Conservation (phyloP, 2,888 invertebrate species). For the Phania funesta region DNA sequence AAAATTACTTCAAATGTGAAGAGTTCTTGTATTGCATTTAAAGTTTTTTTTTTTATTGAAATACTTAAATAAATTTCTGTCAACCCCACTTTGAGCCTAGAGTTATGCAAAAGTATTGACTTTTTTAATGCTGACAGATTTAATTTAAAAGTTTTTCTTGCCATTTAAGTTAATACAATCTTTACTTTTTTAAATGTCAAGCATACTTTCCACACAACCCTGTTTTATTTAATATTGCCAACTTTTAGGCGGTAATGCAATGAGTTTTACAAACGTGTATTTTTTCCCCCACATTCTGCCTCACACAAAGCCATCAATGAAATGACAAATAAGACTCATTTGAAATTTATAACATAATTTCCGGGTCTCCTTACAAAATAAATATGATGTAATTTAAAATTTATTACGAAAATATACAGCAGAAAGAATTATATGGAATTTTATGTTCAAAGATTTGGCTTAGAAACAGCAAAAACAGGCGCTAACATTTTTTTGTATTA, state of each 20-base stretch:
- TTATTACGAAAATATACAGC: constrained; percentile 33
- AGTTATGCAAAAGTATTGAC: not conserved
- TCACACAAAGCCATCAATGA: constrained; percentile 6
- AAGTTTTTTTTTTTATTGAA: not conserved
- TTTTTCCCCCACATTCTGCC: not conserved
- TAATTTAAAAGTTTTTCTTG: not conserved
- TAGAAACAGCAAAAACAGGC: not conserved
- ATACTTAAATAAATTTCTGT: not conserved
- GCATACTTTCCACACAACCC: not conserved
- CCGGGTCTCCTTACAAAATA: constrained; percentile 8
- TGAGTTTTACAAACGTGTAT: not conserved
- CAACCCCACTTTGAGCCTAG: not conserved
- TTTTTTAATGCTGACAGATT: not conserved
- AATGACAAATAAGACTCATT: constrained; percentile 43
- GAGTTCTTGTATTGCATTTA: not conserved
- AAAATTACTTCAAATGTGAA: too few relatives aligned
- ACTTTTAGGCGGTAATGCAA: not conserved
- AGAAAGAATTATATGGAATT: not conserved
- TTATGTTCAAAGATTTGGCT: not conserved
- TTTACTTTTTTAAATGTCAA: not conserved
- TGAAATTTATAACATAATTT: constrained; percentile 53
- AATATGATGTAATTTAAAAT: constrained; percentile 48
- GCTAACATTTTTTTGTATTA: too few relatives aligned
- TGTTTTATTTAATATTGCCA: not conserved
- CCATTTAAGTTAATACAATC: not conserved